Conservation (phyloP, 2,888 invertebrate species). For the Hydrotaea cyrtoneurina region DNA sequence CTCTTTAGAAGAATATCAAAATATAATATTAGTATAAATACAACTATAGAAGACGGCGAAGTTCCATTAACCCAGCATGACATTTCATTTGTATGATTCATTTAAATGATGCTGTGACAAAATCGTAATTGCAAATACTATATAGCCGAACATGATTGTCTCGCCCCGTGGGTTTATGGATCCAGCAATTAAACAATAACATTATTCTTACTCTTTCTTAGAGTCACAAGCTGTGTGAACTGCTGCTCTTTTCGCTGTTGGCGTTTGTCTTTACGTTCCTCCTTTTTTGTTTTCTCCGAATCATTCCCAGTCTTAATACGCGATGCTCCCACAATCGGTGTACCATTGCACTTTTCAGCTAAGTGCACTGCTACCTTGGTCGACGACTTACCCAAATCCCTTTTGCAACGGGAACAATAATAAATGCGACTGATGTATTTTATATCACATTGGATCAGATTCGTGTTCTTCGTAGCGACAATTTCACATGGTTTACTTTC, state of each 20-base stretch:
- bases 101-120: too few relatives aligned
- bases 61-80: too few relatives aligned
- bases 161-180: too few relatives aligned
- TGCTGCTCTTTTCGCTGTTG: constrained; percentile 16
- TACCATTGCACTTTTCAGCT: constrained; percentile 59
- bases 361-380: constrained; percentile 73
- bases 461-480: constrained; percentile 61
- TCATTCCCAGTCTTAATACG: not conserved
- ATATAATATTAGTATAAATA: not conserved
- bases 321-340: not conserved
- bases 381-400: constrained; percentile 72
- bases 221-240: constrained; percentile 46
- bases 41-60: too few relatives aligned
- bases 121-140: too few relatives aligned
- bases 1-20: constrained; percentile 67
- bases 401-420: constrained; percentile 67
- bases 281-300: constrained; percentile 3
- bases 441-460: constrained; percentile 70
- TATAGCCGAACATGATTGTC: too few relatives aligned
- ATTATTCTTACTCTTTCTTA: constrained; percentile 67
- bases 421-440: constrained; percentile 71
- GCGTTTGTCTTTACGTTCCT: not conserved
- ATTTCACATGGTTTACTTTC: constrained; percentile 69
- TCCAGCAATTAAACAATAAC: too few relatives aligned
- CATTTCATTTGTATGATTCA: too few relatives aligned